Conservation (phyloP, 2,113 vertebrate species). For the Cavia aperea region DNA sequence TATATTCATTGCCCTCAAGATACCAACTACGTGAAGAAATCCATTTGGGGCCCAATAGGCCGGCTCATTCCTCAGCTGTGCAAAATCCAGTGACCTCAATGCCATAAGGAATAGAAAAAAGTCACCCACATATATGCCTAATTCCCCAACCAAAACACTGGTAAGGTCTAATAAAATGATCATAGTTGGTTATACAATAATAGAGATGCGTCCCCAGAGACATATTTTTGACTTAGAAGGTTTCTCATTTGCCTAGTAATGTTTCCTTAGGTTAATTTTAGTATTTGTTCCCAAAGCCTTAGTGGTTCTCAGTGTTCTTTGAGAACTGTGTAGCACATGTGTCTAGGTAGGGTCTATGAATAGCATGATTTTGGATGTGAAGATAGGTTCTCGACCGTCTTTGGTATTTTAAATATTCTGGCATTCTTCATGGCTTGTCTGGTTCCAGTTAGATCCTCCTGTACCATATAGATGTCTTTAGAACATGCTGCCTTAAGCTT, state of each 20-base stretch:
- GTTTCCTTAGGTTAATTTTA: neutral
- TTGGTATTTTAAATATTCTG: neutral
- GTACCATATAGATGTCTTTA: neutral
- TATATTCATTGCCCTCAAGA: neutral
- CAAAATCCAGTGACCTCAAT: neutral
- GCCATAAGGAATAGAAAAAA: constrained; percentile 5
- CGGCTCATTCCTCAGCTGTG: neutral
- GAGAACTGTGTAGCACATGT: neutral
- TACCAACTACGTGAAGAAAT: neutral
- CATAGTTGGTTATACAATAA: neutral
- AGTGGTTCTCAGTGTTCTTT: neutral
- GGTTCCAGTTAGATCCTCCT: neutral
- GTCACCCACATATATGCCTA: neutral
- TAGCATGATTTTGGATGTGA: neutral
- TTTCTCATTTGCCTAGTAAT: neutral
- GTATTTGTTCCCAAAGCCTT: neutral
- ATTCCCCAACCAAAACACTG: neutral
- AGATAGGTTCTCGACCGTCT: neutral
- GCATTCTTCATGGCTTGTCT: neutral
- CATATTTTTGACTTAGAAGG: neutral
- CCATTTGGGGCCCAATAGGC: neutral
- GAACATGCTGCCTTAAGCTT: neutral
- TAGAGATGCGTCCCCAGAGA: neutral
- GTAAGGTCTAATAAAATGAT: neutral
- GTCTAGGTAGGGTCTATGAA: neutral